phyloP scores from a whole-genome alignment of 2,113 vertebrate species.

The Nothoprocta pentlandii region DNA sequence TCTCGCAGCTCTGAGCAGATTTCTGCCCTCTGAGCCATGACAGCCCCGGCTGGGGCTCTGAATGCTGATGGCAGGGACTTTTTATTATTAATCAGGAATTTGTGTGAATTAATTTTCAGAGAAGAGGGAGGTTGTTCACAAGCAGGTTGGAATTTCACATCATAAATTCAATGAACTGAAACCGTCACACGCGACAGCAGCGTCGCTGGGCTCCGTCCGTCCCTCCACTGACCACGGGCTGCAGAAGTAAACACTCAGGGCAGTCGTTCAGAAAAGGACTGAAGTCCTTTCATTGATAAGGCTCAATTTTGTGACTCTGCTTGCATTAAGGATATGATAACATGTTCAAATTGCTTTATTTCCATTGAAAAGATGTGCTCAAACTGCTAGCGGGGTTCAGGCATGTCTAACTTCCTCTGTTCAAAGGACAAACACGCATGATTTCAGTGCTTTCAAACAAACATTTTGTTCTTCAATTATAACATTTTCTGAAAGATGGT shows the following conservation, averaged over 20 bases:
- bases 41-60: constrained; percentile 78
- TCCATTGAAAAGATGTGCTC: background rate
- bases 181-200: constrained; percentile 38
- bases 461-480: background rate
- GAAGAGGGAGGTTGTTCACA: constrained; percentile 62
- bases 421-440: background rate
- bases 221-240: background rate
- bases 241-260: background rate
- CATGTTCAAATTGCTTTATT: background rate
- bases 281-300: background rate
- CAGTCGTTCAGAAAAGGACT: background rate
- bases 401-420: background rate
- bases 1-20: constrained; percentile 82
- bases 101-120: constrained; percentile 83
- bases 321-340: background rate
- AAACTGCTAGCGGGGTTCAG: background rate
- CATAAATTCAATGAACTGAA: constrained; percentile 76
- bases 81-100: constrained; percentile 83
- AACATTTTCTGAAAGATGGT: background rate
- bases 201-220: background rate
- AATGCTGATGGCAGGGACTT: constrained; percentile 81
- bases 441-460: constrained; percentile 8
- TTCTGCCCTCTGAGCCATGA: constrained; percentile 86
- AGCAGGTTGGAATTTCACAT: constrained; percentile 73
- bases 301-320: background rate